Evolutionary conservation across 1,140 invertebrate species (phyloP), one percentile per base, ranked within the genome.

Genomic region (Orius insidiosus): DNA sequence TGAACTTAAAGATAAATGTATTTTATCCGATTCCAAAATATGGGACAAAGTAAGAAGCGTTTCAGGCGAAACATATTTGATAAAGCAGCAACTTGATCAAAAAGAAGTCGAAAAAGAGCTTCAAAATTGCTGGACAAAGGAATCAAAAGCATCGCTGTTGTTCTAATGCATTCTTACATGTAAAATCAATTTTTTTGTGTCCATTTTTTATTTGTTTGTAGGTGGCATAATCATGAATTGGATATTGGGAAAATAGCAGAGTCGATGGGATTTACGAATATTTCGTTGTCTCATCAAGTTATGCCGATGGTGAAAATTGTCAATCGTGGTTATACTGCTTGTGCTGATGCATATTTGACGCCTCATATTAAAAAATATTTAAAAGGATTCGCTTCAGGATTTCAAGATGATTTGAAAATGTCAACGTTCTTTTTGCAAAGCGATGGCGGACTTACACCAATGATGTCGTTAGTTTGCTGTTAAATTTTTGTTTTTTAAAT

Each of bases 361-460:
- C 95, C 95, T 1, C 85, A 89, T 55, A 94, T 98, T 33, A 78
- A 87, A 58, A 72, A 75, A 53, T 98, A 99, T 67, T 66, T 98
- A 5, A 54, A 71, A 61, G 74, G 86, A 11, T 98, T 99, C 62
- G 68, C 80, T 2, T 70, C 73, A 1, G 92, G 93, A 0, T 98
- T 99, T 60, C 75, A 81, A 53, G 68, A 85, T 54, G 71, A 79
- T 47, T 60, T 95, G 32, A 60, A 74, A 57, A 72, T 5, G 75
- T 85, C 1, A 85, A 86, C 59, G 88, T 98, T 1, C 67, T 97
- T 1, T n/a, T 99, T 99, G 96, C 92, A 97, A 65, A 94, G 88
- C 46, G 94, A 98, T 69, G 96, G 96, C 13, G 96, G 95, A 44
- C 66, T 99, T n/a, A 97, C 93, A n/a, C 81, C 86, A n/a, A 94